phyloP scores from a whole-genome alignment of 1,140 invertebrate species.

The Halyomorpha halys region DNA sequence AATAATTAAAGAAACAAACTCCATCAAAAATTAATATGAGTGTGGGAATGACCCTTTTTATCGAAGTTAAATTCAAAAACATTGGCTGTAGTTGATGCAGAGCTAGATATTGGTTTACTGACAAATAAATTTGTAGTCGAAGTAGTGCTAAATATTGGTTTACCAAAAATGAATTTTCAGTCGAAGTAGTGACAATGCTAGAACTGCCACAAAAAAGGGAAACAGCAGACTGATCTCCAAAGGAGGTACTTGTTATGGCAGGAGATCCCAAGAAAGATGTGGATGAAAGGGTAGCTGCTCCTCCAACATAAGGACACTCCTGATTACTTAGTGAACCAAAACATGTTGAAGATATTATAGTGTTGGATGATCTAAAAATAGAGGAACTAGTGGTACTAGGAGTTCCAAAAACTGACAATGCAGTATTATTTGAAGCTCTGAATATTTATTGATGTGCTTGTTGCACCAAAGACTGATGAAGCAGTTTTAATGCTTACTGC shows the following conservation, averaged over 20 bases:
- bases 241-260: not conserved
- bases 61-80: slow-evolving; percentile 25
- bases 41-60: too few relatives aligned
- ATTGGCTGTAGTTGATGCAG: slow-evolving; percentile 25
- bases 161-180: not conserved
- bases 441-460: not conserved
- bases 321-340: not conserved
- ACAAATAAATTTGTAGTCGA: too few relatives aligned
- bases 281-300: slow-evolving; percentile 15
- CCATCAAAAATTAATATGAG: too few relatives aligned
- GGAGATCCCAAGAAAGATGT: slow-evolving; percentile 21
- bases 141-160: not conserved
- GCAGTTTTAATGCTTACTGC: not conserved
- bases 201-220: slow-evolving; percentile 32
- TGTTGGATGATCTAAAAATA: slow-evolving; percentile 24
- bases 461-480: not conserved
- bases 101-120: too few relatives aligned
- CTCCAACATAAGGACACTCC: slow-evolving; percentile 20
- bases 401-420: slow-evolving; percentile 5
- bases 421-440: slow-evolving; percentile 17
- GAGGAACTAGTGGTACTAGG: slow-evolving; percentile 12
- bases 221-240: slow-evolving; percentile 9
- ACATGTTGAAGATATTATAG: not conserved
- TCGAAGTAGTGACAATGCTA: slow-evolving; percentile 5
- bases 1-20: too few relatives aligned